A percentile compares a stretch with the other conserved stretches of the same genome.
These are phyloP conservation scores for Polydesmus complanatus DNA, from an alignment of 2,888 invertebrate genomes.

Conservation along the genomic window DNA sequence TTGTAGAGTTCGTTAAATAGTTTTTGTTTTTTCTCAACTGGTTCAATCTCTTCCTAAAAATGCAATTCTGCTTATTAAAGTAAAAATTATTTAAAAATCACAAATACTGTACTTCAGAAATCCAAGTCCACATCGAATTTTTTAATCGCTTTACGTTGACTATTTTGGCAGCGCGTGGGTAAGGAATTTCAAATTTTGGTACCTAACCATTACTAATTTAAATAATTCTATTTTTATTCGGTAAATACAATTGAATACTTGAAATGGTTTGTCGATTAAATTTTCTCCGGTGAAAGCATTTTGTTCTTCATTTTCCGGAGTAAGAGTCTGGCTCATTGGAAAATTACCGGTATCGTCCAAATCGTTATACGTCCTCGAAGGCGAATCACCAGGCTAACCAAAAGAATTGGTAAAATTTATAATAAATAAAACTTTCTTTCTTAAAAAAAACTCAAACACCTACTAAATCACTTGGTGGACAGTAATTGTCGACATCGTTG, in stretches of 20 bases:
- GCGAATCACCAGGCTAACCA: background rate
- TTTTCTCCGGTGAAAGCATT: constrained; percentile 1
- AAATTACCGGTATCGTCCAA: background rate
- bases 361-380: background rate
- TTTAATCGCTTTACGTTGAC: constrained; percentile 2
- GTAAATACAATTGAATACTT: background rate
- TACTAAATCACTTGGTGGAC: background rate
- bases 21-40: background rate
- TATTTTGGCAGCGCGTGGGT: background rate
- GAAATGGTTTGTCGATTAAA: background rate
- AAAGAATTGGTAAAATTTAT: no score
- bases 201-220: background rate
- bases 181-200: constrained; percentile 1
- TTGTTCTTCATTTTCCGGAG: no score
- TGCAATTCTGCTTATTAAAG: no score
- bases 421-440: no score
- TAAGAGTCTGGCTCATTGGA: background rate
- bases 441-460: no score
- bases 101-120: background rate
- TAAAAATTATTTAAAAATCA: no score
- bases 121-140: background rate
- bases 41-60: no score
- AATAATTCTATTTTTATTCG: background rate
- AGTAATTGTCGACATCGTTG: constrained; percentile 6
- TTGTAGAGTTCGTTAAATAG: background rate